Evolutionary conservation across 1,140 invertebrate species (phyloP).

Genomic region (Drosophila parabipectinata): DNA sequence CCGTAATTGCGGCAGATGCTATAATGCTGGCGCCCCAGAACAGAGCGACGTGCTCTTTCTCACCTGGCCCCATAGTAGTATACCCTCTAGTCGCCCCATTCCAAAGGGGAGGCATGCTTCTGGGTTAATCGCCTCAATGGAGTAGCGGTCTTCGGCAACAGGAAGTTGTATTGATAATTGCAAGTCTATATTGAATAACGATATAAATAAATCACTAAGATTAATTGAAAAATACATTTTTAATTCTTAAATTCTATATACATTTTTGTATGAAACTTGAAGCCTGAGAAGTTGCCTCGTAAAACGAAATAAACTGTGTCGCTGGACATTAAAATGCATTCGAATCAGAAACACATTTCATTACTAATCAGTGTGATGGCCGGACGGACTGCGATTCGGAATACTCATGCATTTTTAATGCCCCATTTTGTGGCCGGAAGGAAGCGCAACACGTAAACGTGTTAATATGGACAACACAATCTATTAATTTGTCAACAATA

Average conservation of each 20-base stretch:
- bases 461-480: slow-evolving; percentile 81
- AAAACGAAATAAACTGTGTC: slow-evolving; percentile 24
- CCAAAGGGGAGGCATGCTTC: slow-evolving; percentile 1
- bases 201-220: neutral
- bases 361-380: slow-evolving; percentile 67
- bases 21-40: slow-evolving; percentile 1
- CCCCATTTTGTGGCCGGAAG: slow-evolving; percentile 66
- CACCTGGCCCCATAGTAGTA: neutral
- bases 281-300: neutral
- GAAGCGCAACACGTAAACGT: slow-evolving; percentile 78
- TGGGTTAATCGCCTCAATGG: slow-evolving; percentile 7
- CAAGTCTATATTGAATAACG: neutral
- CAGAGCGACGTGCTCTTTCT: slow-evolving; percentile 7
- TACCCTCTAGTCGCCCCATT: neutral
- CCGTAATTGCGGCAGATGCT: slow-evolving; percentile 3
- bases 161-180: slow-evolving; percentile 6
- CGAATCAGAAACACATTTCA: slow-evolving; percentile 47
- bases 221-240: neutral
- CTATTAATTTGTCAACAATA: slow-evolving; percentile 82
- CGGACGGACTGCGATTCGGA: slow-evolving; percentile 21
- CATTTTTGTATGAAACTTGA: neutral
- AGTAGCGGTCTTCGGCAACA: slow-evolving; percentile 1
- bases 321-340: slow-evolving; percentile 59
- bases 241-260: neutral
- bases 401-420: slow-evolving; percentile 73